These are phyloP conservation scores for Lasioglossum leucozonium DNA, from an alignment of 2,888 invertebrate species.

Conservation along the genomic window DNA sequence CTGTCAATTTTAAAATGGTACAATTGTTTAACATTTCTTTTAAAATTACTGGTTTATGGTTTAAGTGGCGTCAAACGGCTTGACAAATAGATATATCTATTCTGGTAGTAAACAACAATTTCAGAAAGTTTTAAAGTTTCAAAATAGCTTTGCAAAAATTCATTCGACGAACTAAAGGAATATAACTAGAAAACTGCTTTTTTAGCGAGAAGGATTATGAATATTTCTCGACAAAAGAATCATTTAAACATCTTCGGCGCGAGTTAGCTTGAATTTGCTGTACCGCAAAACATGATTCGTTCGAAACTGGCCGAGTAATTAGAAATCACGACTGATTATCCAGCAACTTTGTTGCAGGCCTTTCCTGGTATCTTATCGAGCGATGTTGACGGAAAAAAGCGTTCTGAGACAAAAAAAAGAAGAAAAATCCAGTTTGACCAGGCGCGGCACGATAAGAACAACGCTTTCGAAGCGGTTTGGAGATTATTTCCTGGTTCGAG, in stretches of 20 bases:
- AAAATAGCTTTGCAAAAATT: background rate
- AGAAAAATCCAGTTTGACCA: background rate
- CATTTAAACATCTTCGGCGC: background rate
- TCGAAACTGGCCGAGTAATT: background rate
- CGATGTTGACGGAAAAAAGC: background rate
- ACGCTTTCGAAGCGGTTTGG: slow-evolving; percentile 35
- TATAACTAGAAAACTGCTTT: background rate
- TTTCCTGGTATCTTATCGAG: background rate
- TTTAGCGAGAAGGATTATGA: background rate
- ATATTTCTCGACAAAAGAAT: background rate
- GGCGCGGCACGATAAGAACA: background rate
- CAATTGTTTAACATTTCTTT: too few species aligned
- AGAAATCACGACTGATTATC: background rate
- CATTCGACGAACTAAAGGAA: background rate
- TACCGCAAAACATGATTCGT: background rate
- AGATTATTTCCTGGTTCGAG: slow-evolving; percentile 41
- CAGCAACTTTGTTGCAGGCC: background rate
- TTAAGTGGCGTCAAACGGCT: too few species aligned
- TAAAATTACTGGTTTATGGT: too few species aligned
- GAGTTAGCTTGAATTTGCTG: background rate
- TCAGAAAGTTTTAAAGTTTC: background rate
- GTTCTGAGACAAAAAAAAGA: background rate
- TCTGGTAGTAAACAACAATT: too few species aligned
- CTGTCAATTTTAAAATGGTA: too few species aligned
- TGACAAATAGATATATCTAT: too few species aligned